A percentile compares a stretch with the other conserved stretches of the same genome.
phyloP scores from a whole-genome alignment of 2,797 vertebrate genomes.

The Petrocephalus sullivani region DNA sequence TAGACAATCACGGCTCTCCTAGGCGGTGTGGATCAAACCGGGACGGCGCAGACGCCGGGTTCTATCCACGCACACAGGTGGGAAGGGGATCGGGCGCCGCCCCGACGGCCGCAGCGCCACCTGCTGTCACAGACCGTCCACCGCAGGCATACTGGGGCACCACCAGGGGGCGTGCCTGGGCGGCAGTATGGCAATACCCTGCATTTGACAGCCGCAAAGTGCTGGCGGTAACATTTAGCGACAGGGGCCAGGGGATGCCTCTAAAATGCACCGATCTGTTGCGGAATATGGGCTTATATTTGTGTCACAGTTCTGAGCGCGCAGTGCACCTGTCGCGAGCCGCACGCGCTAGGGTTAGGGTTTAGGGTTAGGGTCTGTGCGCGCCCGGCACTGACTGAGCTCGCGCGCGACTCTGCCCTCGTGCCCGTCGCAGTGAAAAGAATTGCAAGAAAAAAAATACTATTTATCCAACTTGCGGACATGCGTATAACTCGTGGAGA shows the following conservation, averaged over 20 bases:
- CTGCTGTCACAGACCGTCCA: constrained; percentile 24
- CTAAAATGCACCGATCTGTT: neutral
- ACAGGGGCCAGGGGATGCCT: no score
- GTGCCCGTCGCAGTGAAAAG: no score
- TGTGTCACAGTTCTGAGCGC: no score
- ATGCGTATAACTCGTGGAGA: no score
- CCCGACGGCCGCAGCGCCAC: neutral
- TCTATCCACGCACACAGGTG: neutral
- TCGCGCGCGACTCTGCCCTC: no score
- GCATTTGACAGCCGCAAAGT: neutral
- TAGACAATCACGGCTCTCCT: neutral
- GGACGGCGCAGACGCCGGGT: neutral
- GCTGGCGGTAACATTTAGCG: neutral
- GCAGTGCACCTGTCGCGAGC: no score
- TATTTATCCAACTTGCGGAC: no score
- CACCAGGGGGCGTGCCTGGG: neutral
- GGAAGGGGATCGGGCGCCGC: neutral
- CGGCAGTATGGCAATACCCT: neutral
- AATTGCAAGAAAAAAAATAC: no score
- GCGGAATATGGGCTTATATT: neutral
- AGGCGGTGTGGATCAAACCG: neutral
- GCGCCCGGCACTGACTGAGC: no score
- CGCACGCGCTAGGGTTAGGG: no score
- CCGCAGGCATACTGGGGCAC: neutral
- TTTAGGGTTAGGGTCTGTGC: no score